A percentile compares a stretch with the other conserved stretches of the same genome.
phyloP scores from a whole-genome alignment of 2,888 invertebrate species.

The Drosophila gaucha region DNA sequence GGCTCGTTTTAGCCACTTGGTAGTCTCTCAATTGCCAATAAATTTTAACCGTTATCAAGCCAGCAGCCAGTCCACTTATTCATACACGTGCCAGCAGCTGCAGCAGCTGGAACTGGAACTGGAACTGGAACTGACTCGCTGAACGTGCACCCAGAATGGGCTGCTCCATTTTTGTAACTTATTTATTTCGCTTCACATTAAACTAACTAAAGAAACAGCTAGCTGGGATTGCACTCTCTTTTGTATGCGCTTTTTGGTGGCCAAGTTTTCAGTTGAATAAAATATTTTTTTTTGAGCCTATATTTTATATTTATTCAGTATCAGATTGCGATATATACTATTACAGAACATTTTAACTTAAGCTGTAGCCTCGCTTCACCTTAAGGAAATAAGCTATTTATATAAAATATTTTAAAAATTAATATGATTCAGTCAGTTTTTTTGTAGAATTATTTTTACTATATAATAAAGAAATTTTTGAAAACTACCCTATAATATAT shows the following conservation, averaged over 20 bases:
- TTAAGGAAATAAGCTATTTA: too few species aligned
- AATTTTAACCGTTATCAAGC: slow-evolving; percentile 72
- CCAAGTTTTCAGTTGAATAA: not conserved
- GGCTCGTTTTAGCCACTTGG: slow-evolving; percentile 24
- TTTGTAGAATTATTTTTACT: too few species aligned
- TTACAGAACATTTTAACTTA: too few species aligned
- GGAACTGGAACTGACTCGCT: not conserved
- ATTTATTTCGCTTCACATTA: slow-evolving; percentile 23
- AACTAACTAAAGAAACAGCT: slow-evolving; percentile 14
- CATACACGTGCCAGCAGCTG: slow-evolving; percentile 69
- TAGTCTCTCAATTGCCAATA: slow-evolving; percentile 66
- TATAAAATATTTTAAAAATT: too few species aligned
- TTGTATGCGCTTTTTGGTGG: slow-evolving; percentile 1
- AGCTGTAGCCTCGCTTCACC: too few species aligned
- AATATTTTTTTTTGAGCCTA: too few species aligned
- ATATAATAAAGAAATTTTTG: too few species aligned
- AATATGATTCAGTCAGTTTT: too few species aligned
- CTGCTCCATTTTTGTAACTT: not conserved
- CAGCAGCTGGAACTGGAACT: slow-evolving; percentile 8
- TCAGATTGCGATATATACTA: too few species aligned
- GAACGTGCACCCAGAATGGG: not conserved
- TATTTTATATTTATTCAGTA: too few species aligned
- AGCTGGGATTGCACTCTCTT: slow-evolving; percentile 1
- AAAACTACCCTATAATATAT: too few species aligned
- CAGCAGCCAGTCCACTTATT: slow-evolving; percentile 63